phyloP scores from a whole-genome alignment of 2,888 invertebrate species.

The Tipula unca region DNA sequence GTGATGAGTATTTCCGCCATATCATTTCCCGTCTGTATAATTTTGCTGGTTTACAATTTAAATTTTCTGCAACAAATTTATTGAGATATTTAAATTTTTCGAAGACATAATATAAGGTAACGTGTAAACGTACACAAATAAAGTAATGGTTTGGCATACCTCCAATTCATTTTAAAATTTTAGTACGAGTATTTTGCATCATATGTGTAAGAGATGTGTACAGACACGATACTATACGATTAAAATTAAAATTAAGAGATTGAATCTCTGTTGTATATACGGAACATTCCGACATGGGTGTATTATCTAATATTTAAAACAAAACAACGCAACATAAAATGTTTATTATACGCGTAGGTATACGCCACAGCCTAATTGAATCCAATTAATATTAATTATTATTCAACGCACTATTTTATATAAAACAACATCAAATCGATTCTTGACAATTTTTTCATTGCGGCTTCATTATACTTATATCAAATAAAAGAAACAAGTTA shows the following conservation, averaged over 20 bases:
- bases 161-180: background rate
- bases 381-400: background rate
- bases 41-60: background rate
- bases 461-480: background rate
- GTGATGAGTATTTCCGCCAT: background rate
- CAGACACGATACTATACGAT: no score
- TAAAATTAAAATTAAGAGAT: background rate
- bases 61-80: background rate
- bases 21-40: background rate
- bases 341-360: background rate
- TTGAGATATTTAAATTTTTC: background rate
- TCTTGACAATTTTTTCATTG: background rate
- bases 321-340: background rate
- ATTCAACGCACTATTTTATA: background rate
- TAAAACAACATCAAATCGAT: background rate
- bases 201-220: background rate
- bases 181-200: background rate
- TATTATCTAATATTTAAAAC: background rate
- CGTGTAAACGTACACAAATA: background rate
- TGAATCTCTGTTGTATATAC: background rate
- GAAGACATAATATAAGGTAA: background rate
- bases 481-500: background rate
- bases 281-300: background rate
- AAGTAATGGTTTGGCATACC: background rate
- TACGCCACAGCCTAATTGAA: background rate